Percentiles rank a stretch among this genome's conserved stretches.
Evolutionary conservation across 92 coral and sea anemone species (phyloP).

Genomic region (Heliopora coerulea): DNA sequence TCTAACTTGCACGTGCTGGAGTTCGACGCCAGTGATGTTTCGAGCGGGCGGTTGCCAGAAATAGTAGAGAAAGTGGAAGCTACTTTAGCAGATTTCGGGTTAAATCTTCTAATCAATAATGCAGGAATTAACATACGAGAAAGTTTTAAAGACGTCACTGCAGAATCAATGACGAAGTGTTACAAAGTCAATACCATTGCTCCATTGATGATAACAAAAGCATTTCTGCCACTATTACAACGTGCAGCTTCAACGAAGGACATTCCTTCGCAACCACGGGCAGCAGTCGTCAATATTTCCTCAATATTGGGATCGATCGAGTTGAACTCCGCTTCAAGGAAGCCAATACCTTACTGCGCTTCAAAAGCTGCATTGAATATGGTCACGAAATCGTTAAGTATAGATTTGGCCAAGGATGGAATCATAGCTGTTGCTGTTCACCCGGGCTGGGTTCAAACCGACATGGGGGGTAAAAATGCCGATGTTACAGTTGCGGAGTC

Average conservation of each 20-base stretch:
- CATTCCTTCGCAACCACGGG: background rate
- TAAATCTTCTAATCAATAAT: slow-evolving; percentile 69
- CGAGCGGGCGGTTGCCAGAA: slow-evolving; percentile 41
- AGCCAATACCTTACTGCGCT: background rate
- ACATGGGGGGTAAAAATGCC: slow-evolving; percentile 59
- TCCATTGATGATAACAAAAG: slow-evolving; percentile 64
- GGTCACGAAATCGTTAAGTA: slow-evolving; percentile 65
- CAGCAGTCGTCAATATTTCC: background rate
- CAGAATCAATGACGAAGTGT: slow-evolving; percentile 57
- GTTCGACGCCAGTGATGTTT: slow-evolving; percentile 59
- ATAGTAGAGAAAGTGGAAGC: slow-evolving; percentile 53
- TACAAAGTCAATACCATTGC: slow-evolving; percentile 65
- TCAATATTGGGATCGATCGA: background rate
- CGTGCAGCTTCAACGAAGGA: slow-evolving; percentile 1
- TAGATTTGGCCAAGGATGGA: slow-evolving; percentile 58
- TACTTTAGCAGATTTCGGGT: slow-evolving; percentile 54
- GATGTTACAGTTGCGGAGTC: slow-evolving; percentile 50
- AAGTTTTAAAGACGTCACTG: slow-evolving; percentile 59
- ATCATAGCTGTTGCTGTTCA: slow-evolving; percentile 54
- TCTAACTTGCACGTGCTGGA: slow-evolving; percentile 59
- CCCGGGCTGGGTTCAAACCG: slow-evolving; percentile 84
- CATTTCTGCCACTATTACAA: slow-evolving; percentile 14
- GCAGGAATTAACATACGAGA: slow-evolving; percentile 51
- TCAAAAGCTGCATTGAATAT: slow-evolving; percentile 69
- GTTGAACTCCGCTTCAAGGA: background rate